These are phyloP conservation scores for Hypercompe scribonia DNA, from an alignment of 2,888 invertebrate species.

Conservation along the genomic window DNA sequence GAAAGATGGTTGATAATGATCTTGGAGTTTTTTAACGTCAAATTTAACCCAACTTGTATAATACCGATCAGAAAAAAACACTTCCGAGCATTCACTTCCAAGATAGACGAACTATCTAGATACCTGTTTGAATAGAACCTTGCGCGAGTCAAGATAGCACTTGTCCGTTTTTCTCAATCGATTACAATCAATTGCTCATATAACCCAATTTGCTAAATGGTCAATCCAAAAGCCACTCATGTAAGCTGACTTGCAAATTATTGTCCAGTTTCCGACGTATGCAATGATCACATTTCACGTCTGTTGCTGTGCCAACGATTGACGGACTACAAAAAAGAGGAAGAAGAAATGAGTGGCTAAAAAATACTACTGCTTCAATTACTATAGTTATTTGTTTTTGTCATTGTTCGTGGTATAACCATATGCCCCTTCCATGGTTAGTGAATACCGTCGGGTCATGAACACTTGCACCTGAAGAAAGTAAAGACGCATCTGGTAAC, in stretches of 20 bases:
- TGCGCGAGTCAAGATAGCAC: neutral
- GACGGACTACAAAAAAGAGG: neutral
- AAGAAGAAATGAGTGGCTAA: neutral
- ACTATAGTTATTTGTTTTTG: neutral
- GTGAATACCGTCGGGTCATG: too few species aligned
- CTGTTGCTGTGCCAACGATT: neutral
- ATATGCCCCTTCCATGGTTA: too few species aligned
- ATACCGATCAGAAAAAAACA: neutral
- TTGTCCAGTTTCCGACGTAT: neutral
- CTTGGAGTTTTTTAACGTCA: too few species aligned
- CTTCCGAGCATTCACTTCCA: neutral
- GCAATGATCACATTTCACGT: neutral
- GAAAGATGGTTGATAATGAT: too few species aligned
- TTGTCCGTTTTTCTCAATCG: neutral
- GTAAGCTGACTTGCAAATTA: neutral
- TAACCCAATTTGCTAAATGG: neutral
- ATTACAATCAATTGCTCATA: neutral
- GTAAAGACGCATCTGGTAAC: neutral
- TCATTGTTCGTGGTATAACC: too few species aligned
- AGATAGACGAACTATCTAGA: neutral
- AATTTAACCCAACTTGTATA: too few species aligned
- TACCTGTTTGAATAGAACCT: neutral
- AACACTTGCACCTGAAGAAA: too few species aligned
- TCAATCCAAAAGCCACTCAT: constrained; percentile 1
- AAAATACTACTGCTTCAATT: neutral